phyloP scores from a whole-genome alignment of 2,888 invertebrate genomes.

The Apamea sordens region DNA sequence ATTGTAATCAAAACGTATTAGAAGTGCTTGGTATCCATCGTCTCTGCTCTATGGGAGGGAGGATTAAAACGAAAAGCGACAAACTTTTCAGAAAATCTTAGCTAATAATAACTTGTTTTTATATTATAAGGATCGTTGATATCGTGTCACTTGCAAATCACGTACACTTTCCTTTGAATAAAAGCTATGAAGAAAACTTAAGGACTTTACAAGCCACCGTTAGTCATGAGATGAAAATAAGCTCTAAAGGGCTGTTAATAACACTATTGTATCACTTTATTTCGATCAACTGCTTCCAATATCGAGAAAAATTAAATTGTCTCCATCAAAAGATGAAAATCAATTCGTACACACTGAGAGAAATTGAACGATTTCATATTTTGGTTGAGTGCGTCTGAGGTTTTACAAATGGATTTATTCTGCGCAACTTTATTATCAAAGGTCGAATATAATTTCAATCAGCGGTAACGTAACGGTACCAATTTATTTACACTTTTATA shows the following conservation, averaged over 20 bases:
- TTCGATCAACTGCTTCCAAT: not conserved
- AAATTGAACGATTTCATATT: slow-evolving; percentile 44
- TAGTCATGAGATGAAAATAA: not conserved
- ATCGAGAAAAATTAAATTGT: slow-evolving; percentile 17
- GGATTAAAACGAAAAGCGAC: too few species aligned
- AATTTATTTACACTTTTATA: slow-evolving; percentile 18
- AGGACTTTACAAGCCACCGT: not conserved
- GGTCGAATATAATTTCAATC: slow-evolving; percentile 25
- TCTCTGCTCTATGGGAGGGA: not conserved
- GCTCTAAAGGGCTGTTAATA: slow-evolving; percentile 3
- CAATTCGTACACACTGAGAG: slow-evolving; percentile 12
- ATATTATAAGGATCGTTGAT: not conserved
- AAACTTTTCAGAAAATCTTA: not conserved
- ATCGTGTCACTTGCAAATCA: slow-evolving; percentile 3
- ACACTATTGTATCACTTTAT: slow-evolving; percentile 11
- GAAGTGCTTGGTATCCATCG: not conserved
- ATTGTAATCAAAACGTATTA: not conserved
- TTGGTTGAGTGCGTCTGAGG: slow-evolving; percentile 32
- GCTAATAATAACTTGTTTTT: not conserved
- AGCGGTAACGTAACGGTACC: not conserved
- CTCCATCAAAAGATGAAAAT: slow-evolving; percentile 39
- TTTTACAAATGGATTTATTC: slow-evolving; percentile 36
- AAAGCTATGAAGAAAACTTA: not conserved
- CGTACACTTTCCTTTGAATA: not conserved
- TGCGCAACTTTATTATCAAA: slow-evolving; percentile 20